Evolutionary conservation across 2,113 vertebrate species (phyloP), one percentile per base, ranked within the genome.

Genomic region (Polypterus bichir): DNA sequence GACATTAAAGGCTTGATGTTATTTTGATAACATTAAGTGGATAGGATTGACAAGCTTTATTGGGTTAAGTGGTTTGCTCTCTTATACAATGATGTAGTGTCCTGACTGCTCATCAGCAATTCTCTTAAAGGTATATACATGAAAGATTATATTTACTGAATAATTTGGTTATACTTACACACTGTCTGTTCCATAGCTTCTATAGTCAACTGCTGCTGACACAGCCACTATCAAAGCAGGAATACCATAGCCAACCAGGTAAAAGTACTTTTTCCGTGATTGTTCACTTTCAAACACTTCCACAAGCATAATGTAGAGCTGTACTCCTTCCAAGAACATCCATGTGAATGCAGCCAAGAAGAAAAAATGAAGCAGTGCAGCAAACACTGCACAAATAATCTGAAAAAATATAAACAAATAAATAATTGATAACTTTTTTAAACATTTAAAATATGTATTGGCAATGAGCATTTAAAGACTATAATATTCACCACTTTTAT

Each of bases 221-320:
- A 98, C 91, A 0, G 94, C 92, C 64, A 99, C 94, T 0, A 99
- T 93, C 44, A 98, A 85, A 0, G 96, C 93, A 0, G 96, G 96
- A 62, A 97, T 90, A 2, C 96, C 96, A 0, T 99, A 99, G 65
- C 96, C 96, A 0, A 93, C 91, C 76, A 99, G 67, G 76, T 99
- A 99, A 78, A 97, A 99, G 72, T 97, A 97, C 59, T 92, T 92
- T 3, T 86, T 81, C 1, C 95, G 87, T 0, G 96, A 99, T 69
- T 95, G 93, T 61, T 99, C 96, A 0, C 94, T 97, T 82, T 99
- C 96, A 1, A 99, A 99, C 67, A 99, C 96, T 74, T 99, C 96
- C 78, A 99, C 94, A 78, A 99, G 80, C 94, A 99, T 93, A 74
- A 99, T 93, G 76, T 99, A 99, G 51, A 99, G 93, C 78, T 99